Conservation (phyloP, 2,888 invertebrate genomes). For the Anoplius nigerrimus region DNA sequence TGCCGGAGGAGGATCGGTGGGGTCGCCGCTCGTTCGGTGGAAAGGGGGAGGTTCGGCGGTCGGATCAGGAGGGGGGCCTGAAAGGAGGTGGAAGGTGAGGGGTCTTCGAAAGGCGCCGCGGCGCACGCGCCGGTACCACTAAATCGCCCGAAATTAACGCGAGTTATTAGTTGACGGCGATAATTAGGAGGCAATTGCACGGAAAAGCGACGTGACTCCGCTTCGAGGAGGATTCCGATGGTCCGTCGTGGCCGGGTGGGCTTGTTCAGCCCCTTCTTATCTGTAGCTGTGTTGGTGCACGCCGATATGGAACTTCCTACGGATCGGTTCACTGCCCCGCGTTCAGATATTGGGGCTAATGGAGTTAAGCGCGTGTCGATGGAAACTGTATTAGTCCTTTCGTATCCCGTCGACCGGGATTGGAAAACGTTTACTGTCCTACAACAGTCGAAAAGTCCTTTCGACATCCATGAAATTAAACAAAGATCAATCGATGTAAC, state of each 20-base stretch:
- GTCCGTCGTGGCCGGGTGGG: conserved; percentile 18
- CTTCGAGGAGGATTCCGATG: conserved; percentile 42
- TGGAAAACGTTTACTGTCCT: not conserved
- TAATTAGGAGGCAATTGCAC: conserved; percentile 74
- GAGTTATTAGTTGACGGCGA: conserved; percentile 74
- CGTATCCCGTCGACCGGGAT: not conserved
- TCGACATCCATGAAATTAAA: no score
- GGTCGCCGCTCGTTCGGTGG: conserved; percentile 18
- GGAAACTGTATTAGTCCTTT: no score
- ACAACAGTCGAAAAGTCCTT: no score
- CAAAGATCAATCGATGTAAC: no score
- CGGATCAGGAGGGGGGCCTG: conserved; percentile 25
- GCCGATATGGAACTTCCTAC: not conserved
- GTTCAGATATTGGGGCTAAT: no score
- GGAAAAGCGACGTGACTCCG: conserved; percentile 66
- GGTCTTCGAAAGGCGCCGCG: conserved; percentile 19
- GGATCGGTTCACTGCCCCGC: not conserved
- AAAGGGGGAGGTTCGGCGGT: conserved; percentile 19
- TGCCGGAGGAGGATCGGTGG: conserved; percentile 40
- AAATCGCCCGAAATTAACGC: conserved; percentile 74
- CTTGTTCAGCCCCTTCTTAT: conserved; percentile 41
- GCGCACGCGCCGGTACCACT: conserved; percentile 66
- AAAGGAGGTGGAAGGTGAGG: conserved; percentile 16
- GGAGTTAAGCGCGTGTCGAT: no score
- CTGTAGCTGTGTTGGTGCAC: conserved; percentile 12